phyloP scores from a whole-genome alignment of 35 echinoderm and acorn worm species.

The Lytechinus variegatus region DNA sequence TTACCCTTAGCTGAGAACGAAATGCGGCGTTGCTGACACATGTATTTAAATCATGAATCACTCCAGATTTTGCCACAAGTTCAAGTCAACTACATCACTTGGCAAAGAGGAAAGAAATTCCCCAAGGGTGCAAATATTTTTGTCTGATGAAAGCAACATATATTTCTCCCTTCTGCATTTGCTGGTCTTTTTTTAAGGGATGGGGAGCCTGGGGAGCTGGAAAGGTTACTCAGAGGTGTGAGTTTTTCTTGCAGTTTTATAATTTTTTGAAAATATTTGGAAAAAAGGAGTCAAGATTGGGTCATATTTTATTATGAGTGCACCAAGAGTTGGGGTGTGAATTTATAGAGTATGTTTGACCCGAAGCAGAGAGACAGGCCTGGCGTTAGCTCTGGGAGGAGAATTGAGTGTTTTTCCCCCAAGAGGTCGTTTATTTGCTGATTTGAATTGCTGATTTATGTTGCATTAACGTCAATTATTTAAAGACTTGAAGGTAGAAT shows the following conservation, averaged over 20 bases:
- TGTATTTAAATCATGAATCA: constrained; percentile 20
- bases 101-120: background rate
- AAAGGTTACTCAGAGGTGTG: background rate
- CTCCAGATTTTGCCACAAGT: constrained; percentile 1
- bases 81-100: constrained; percentile 3
- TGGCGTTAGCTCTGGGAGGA: background rate
- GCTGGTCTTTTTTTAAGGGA: background rate
- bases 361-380: background rate
- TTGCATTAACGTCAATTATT: background rate
- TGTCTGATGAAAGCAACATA: background rate
- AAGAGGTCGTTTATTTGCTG: background rate
- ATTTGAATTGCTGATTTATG: background rate
- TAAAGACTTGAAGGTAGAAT: background rate
- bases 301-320: constrained; percentile 3
- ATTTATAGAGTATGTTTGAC: background rate
- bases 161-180: constrained; percentile 5
- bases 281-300: background rate
- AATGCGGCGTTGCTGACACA: background rate
- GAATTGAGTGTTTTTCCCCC: background rate
- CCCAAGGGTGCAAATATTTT: background rate
- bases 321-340: background rate
- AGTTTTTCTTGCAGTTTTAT: background rate
- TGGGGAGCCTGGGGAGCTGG: background rate
- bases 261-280: background rate
- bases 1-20: background rate